A percentile compares a stretch with the other conserved stretches of the same genome.
phyloP scores from a whole-genome alignment of 2,113 vertebrate species.

The Melanerpes formicivorus region DNA sequence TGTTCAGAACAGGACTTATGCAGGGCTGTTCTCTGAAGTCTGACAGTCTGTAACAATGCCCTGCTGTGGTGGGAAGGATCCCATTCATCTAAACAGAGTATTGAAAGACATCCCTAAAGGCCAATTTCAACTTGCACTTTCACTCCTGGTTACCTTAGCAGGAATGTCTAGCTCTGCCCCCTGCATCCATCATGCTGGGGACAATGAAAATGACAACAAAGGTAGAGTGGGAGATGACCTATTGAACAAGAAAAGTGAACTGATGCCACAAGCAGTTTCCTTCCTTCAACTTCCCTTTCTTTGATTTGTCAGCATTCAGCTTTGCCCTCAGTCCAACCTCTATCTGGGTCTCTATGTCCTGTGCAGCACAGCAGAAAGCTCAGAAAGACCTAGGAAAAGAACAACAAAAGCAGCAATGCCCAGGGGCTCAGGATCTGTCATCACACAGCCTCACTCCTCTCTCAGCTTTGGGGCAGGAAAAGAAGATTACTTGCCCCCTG shows the following conservation, averaged over 20 bases:
- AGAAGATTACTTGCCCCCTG: background rate
- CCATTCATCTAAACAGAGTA: background rate
- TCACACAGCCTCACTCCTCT: background rate
- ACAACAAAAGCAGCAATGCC: background rate
- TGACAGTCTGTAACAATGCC: background rate
- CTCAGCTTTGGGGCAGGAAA: background rate
- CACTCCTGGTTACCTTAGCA: constrained; percentile 10
- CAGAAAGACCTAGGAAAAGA: background rate
- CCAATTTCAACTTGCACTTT: background rate
- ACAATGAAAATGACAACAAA: constrained; percentile 13
- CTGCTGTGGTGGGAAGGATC: background rate
- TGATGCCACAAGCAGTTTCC: background rate
- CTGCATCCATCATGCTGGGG: background rate
- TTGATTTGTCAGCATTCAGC: background rate
- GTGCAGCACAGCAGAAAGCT: background rate
- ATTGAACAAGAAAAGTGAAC: background rate
- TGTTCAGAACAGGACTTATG: background rate
- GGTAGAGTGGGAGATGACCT: background rate
- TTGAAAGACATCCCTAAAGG: background rate
- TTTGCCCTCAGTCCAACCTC: background rate
- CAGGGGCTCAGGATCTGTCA: background rate
- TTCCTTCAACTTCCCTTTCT: background rate
- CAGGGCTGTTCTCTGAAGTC: background rate
- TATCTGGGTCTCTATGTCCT: background rate
- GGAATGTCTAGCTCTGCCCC: background rate